phyloP scores from a whole-genome alignment of 2,113 vertebrate genomes.

The Neotoma lepida region DNA sequence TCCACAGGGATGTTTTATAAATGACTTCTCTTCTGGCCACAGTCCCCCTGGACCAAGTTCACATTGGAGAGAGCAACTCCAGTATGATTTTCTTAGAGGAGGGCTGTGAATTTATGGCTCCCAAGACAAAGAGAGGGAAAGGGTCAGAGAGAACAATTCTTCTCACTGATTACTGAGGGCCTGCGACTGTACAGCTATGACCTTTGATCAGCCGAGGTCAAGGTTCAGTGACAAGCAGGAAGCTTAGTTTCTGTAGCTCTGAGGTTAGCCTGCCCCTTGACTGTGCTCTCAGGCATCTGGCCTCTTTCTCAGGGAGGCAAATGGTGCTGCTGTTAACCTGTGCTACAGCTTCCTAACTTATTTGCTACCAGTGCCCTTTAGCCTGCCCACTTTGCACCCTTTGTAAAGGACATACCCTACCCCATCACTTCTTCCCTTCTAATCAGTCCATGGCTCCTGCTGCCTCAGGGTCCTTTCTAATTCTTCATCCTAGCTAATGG shows the following conservation, averaged over 20 bases:
- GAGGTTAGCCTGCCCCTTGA: constrained; percentile 53
- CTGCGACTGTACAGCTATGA: neutral
- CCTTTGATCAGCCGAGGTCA: constrained; percentile 78
- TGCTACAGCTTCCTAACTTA: neutral
- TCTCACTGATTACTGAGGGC: constrained; percentile 58
- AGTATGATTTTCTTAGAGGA: neutral
- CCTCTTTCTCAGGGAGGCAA: constrained; percentile 18
- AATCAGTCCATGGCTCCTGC: neutral
- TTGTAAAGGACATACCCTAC: neutral
- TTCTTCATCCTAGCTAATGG: constrained; percentile 15
- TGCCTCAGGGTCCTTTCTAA: constrained; percentile 11
- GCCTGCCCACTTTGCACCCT: neutral
- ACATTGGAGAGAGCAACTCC: constrained; percentile 25
- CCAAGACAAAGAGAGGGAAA: neutral
- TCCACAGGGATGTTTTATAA: constrained; percentile 67
- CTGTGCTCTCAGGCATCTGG: neutral
- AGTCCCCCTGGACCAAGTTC: constrained; percentile 36
- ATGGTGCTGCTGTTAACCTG: neutral
- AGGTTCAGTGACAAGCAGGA: constrained; percentile 76
- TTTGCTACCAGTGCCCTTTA: neutral
- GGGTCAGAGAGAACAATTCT: neutral
- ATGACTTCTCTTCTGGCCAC: constrained; percentile 26
- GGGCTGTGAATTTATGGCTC: neutral
- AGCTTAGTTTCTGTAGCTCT: constrained; percentile 58
- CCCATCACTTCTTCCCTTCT: neutral